Base-by-base conservation (phyloP, 2,113 vertebrate species). In the Plestiodon gilberti region DNA sequence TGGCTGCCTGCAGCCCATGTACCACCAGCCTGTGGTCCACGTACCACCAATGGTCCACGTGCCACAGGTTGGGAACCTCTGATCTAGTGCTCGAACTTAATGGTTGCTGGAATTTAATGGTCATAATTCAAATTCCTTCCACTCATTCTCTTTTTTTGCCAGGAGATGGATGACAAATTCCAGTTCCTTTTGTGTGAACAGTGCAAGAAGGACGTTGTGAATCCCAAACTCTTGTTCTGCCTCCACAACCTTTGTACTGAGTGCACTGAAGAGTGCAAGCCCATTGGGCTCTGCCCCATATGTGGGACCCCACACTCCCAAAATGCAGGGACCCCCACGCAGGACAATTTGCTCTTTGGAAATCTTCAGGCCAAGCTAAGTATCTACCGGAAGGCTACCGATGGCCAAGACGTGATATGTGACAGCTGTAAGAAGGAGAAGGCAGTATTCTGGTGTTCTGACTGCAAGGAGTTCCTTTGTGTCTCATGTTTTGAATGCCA, bases 401-500 rank as follows among this genome's bases (percentile, higher is more conserved):
- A 18, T 0, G 40, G 70, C 0, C 17, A 3, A 0, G 77, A 65
- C 62, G 89, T 94, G 0, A 1, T 48, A 1, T 96, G 96, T 0
- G 61, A 84, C 13, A 93, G 89, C 57, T 96, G 96, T 87, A 80
- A 67, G 62, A 69, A 81, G 17, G 1, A 2, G n/a, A n/a, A n/a
- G 0, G 61, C 90, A 0, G 84, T 92, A 78, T 94, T 90, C 84
- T 96, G 96, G 96, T 96, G 96, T 61, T 83, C 61, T 0, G 85
- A 94, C 40, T 96, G 96, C 0, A 18, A 92, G n/a, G 92, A 95
- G 57, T 92, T 96, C 55, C 71, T 96, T 18, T 96, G 96, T 3
- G 0, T 6, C 69, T 78, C 15, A 14, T 96, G 96, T 81, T 93
- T 89, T 0, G 87, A 93, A 52, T 83, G 88, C 0, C 95, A 96